Evolutionary conservation across 2,888 invertebrate genomes (phyloP).

Genomic region (Incurvaria masculella): DNA sequence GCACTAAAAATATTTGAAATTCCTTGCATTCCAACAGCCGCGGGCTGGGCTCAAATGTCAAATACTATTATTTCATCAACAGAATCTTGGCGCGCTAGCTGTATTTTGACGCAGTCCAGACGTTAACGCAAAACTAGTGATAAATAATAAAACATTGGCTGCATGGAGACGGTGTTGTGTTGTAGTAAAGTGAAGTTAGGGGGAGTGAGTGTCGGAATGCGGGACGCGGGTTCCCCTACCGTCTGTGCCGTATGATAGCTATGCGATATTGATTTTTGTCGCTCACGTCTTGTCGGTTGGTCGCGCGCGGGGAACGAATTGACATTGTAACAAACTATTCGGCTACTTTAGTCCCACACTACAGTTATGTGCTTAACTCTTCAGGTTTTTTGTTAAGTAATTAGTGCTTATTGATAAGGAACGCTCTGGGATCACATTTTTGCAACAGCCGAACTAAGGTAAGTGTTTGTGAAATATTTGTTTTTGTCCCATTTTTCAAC

Average conservation of each 20-base stretch:
- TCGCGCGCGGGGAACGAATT: background rate
- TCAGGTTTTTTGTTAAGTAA: too few species aligned
- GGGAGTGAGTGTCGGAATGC: slow-evolving; percentile 9
- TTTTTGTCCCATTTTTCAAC: too few species aligned
- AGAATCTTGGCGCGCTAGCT: slow-evolving; percentile 54
- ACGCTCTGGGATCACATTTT: too few species aligned
- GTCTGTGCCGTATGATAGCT: slow-evolving; percentile 24
- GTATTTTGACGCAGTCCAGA: slow-evolving; percentile 29
- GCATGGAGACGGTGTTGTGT: background rate
- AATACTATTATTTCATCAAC: slow-evolving; percentile 61
- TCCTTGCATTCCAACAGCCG: slow-evolving; percentile 61
- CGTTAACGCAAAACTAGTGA: background rate
- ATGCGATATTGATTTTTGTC: slow-evolving; percentile 49
- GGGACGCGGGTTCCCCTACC: background rate
- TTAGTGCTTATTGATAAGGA: too few species aligned
- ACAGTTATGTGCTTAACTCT: too few species aligned
- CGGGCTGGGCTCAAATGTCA: slow-evolving; percentile 72
- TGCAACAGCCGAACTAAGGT: too few species aligned
- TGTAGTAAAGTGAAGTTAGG: background rate
- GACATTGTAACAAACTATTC: too few species aligned
- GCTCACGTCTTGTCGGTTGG: background rate
- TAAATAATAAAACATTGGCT: background rate
- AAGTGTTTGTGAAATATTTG: too few species aligned
- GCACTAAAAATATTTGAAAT: slow-evolving; percentile 67
- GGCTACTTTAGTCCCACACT: too few species aligned